Evolutionary conservation across 2,797 vertebrate genomes (phyloP), one percentile per base, ranked within the genome.

Genomic region (Poeciliopsis turneri): DNA sequence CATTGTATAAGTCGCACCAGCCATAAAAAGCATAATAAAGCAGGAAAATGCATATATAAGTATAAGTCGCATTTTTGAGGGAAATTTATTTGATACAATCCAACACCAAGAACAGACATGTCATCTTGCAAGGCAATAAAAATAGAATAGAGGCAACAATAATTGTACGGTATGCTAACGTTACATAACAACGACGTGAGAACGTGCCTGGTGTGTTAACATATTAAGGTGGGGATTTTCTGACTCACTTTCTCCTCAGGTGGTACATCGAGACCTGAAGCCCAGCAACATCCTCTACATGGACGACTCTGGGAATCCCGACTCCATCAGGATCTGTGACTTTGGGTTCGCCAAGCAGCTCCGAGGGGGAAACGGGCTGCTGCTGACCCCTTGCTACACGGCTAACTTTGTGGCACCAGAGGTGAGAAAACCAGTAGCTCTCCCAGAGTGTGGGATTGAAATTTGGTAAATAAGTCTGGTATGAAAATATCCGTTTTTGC

Each of bases 351-450:
- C 98, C 75, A 99, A 99, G 91, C 98, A 99, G 90, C 97, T 99
- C 76, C 92, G 97, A 53, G 98, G 97, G 79, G 98, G 98, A 78
- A 99, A 98, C 81, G 98, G 98, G 69, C 94, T 99, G 71, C 97
- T 99, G 25, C 96, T 99, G 71, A 99, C 98, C 11, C 98, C 98
- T 0, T 99, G 98, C 92, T 99, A 99, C 93, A 99, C 98, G 1
- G 98, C 98, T 85, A 99, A 99, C 94, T 99, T 99, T 72, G 98
- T 99, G 87, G 98, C 98, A 70, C 98, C 98, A 83, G 98, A 99
- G 97, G 98, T 99, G 94, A 90, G 86, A n/a, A 33, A 72, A 23
- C 18, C 43, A 4, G 41, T 3, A 23, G 13, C n/a, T 25, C n/a
- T 33, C 23, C 30, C 28, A 13, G 23, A 53, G 16, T 12, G 8